These are phyloP conservation scores for Ptychoptera albimana DNA, from an alignment of 2,888 invertebrate species.

Conservation along the genomic window DNA sequence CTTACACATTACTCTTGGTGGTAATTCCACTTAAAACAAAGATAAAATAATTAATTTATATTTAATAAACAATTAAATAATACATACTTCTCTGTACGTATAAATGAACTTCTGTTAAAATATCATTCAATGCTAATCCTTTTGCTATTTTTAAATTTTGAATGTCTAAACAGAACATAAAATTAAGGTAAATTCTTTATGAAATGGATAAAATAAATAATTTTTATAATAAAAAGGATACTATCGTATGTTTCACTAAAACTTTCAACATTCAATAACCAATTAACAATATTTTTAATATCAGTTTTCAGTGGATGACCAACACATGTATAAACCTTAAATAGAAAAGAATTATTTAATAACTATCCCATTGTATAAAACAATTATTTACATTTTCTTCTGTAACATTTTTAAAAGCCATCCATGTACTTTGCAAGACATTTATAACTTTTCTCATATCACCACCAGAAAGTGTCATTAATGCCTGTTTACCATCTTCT, in stretches of 20 bases:
- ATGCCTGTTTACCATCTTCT: constrained; percentile 76
- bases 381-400: constrained; percentile 70
- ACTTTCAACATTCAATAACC: constrained; percentile 66
- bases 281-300: constrained; percentile 74
- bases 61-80: not conserved
- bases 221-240: constrained; percentile 39
- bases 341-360: constrained; percentile 20
- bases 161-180: constrained; percentile 37
- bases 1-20: constrained; percentile 57
- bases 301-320: constrained; percentile 88
- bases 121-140: constrained; percentile 86
- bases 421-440: constrained; percentile 88
- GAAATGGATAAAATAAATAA: not conserved
- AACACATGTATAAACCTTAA: constrained; percentile 67
- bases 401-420: constrained; percentile 77
- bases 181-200: not conserved
- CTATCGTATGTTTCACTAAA: constrained; percentile 60
- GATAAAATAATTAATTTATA: not conserved
- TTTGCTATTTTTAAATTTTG: constrained; percentile 72
- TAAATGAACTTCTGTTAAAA: constrained; percentile 78
- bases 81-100: constrained; percentile 74
- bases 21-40: constrained; percentile 69
- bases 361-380: no score
- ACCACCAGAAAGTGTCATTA: constrained; percentile 79
- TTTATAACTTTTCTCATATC: constrained; percentile 98